These are phyloP conservation scores for Tenthredo amoena DNA, from an alignment of 2,888 invertebrate species.

Conservation along the genomic window DNA sequence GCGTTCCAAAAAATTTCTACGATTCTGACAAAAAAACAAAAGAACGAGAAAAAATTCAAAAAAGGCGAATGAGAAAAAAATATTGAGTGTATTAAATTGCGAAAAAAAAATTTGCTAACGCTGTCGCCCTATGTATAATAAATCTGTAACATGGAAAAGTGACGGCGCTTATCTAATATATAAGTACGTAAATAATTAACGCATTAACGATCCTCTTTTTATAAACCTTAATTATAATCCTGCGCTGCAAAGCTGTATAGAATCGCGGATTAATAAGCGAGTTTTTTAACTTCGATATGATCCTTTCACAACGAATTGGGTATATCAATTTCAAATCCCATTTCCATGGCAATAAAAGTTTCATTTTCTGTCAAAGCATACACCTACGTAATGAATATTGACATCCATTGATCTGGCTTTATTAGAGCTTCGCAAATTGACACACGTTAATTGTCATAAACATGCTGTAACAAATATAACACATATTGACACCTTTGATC, in stretches of 20 bases:
- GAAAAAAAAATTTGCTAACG: background rate
- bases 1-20: background rate
- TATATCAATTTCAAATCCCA: background rate
- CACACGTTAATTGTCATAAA: background rate
- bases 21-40: background rate
- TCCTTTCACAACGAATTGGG: background rate
- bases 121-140: background rate
- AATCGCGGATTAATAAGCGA: background rate
- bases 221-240: background rate
- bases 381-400: background rate
- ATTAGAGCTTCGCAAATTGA: background rate
- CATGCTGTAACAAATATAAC: background rate
- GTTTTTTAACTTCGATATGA: background rate
- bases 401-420: background rate
- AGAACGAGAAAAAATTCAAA: background rate
- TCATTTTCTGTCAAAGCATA: background rate
- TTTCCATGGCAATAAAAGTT: background rate
- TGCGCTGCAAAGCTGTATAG: background rate
- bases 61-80: background rate
- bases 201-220: background rate
- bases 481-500: background rate
- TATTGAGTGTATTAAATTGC: too few relatives aligned
- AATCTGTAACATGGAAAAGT: background rate
- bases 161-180: background rate
- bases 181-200: background rate